Base-by-base conservation (phyloP, 2,113 vertebrate species). In the Colossoma macropomum region DNA sequence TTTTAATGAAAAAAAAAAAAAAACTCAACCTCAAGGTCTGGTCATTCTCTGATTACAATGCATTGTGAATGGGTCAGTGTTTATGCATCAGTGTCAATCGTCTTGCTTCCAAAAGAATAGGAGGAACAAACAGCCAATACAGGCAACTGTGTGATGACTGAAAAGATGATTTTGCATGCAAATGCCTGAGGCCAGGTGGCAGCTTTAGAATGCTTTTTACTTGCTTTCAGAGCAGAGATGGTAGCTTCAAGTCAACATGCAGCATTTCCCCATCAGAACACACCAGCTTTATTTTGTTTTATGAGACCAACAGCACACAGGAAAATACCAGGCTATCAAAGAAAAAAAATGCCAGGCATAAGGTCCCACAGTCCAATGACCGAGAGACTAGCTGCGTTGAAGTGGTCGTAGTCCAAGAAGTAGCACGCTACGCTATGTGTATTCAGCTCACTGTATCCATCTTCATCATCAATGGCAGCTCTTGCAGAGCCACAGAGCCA, bases 381-480 rank as follows among this genome's bases (percentile, higher is more conserved):
- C 41, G 7, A 54, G 45, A 82, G 30, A 68, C 28, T 41, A 27
- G n/a, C 32, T 56, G 25, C 38, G 25, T 45, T 30, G 25, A 69
- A n/a, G 34, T 60, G 52, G 74, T 69, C n/a, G 9, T n/a, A 77
- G 68, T 71, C 65, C 34, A 23, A 32, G 75, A 75, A 50, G 27
- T 12, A 62, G 50, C 38, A 69, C 45, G 52, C 75, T 71, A 77
- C 30, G 54, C 52, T 27, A 63, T 65, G 66, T 52, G 81, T 54
- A 73, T 19, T 41, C 68, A 66, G 80, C 63, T 75, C 56, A 68
- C 50, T 74, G 38, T 68, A 87, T 87, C 75, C 62, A 81, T 87
- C 85, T 81, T 81, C 78, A 87, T 87, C 85, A 60, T 25, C 48
- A 11, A 77, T 80, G 81, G 41, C 85, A 80, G 68, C 50, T 72